A percentile compares a stretch with the other conserved stretches of the same genome.
Conservation (phyloP, 2,797 vertebrate species). For the Enteromius trimaculatus region DNA sequence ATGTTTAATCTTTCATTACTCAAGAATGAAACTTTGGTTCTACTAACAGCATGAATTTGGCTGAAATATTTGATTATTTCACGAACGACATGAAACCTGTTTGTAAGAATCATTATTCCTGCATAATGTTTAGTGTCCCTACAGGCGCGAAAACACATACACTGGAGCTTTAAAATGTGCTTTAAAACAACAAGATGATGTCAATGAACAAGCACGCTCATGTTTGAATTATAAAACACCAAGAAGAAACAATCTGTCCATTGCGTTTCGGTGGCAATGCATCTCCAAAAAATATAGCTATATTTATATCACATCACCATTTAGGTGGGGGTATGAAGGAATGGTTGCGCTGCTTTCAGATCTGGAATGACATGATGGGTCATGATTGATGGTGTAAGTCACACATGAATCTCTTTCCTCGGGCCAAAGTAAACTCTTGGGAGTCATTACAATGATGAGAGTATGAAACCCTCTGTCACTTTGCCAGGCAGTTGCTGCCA, state of each 20-base stretch:
- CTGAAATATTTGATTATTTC: background rate
- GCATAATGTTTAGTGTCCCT: background rate
- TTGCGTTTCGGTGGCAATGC: constrained; percentile 12
- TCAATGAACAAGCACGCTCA: background rate
- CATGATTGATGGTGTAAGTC: constrained; percentile 36
- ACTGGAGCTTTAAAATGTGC: background rate
- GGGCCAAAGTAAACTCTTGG: constrained; percentile 44
- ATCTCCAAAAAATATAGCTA: constrained; percentile 6
- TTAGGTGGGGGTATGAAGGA: constrained; percentile 24
- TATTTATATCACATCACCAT: constrained; percentile 35
- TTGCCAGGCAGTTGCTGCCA: constrained; percentile 28
- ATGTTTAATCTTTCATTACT: background rate
- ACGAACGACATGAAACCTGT: background rate
- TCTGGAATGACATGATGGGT: constrained; percentile 25
- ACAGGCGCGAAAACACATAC: background rate
- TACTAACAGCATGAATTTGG: background rate
- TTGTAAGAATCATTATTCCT: background rate
- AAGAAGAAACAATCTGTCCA: background rate
- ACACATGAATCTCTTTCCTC: constrained; percentile 27
- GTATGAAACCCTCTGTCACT: constrained; percentile 37
- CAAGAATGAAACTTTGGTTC: background rate
- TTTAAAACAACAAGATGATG: background rate
- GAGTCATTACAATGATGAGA: constrained; percentile 46
- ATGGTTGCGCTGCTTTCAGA: constrained; percentile 16
- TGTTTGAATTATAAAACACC: constrained; percentile 1